A percentile compares a stretch with the other conserved stretches of the same genome.
These are phyloP conservation scores for Netelia melanura DNA, from an alignment of 2,888 invertebrate genomes.

Conservation along the genomic window DNA sequence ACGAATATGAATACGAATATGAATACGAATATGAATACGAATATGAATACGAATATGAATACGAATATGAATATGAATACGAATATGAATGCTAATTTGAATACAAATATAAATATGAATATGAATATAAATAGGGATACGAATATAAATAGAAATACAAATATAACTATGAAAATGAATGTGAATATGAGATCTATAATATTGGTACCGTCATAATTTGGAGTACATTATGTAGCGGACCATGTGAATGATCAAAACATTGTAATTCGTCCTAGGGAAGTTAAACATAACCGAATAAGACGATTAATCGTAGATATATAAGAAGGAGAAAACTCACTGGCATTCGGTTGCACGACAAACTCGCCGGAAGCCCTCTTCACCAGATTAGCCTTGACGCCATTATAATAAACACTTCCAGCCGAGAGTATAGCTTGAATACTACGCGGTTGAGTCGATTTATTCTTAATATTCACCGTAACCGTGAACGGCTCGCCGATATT, in stretches of 20 bases:
- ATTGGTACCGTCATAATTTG: no score
- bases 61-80: no score
- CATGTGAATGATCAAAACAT: no score
- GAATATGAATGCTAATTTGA: no score
- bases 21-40: background rate
- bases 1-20: background rate
- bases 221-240: no score
- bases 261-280: background rate
- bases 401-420: constrained; percentile 91
- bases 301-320: background rate
- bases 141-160: no score
- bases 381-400: constrained; percentile 90
- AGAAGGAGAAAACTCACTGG: constrained; percentile 85
- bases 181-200: no score
- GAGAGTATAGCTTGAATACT: constrained; percentile 89
- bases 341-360: constrained; percentile 88
- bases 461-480: constrained; percentile 89
- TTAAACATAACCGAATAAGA: background rate
- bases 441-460: constrained; percentile 87
- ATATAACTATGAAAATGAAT: no score
- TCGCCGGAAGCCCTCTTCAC: constrained; percentile 90
- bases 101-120: no score
- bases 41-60: no score
- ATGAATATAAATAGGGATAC: no score
- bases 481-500: constrained; percentile 90